Base-by-base conservation (phyloP, 1,140 invertebrate genomes). In the Dendroctonus ponderosae region DNA sequence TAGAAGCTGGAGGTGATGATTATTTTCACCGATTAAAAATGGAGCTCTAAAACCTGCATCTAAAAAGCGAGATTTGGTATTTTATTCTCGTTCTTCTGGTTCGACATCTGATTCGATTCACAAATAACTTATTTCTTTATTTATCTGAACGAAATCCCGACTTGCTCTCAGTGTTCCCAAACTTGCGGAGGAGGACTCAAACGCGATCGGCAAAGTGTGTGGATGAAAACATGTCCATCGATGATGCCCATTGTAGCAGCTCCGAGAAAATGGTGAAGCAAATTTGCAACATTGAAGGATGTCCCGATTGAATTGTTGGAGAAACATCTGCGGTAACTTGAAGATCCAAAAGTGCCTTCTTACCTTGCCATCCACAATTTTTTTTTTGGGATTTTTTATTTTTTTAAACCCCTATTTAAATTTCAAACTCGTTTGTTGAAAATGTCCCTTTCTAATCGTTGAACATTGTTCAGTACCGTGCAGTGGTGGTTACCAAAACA, bases 401-500 rank as follows among this genome's bases (percentile, higher is more conserved):
- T 7, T 42, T 58, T n/a, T n/a, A n/a, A n/a, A n/a, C n/a, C n/a
- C n/a, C n/a, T n/a, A n/a, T 6, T 6, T 6, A 40, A 58, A 11
- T 6, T 39, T 53, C 8, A 38, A 57, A 37, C 39, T 5, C 26
- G 5, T 53, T 37, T 37, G 12, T 40, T 44, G 40, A 46, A 46
- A 46, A 9, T 11, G 9, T 46, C 4, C 12, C 54, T 12, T 59
- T 71, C 38, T 37, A 50, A 70, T 79, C 51, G 70, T 80, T 79
- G 8, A 26, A 26, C 72, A 89, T 86, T 90, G 87, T 76, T 89
- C 87, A 5, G 82, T 80, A 37, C 85, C 83, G 2, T 90, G 87
- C 77, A 86, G 86, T 0, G 75, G 79, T 26, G 85, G 84, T 6
- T 76, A 74, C 50, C 66, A 72, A 43, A 74, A 69, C 15, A 67